Conservation (phyloP, 2,888 invertebrate species). For the Latrodectus hesperus region DNA sequence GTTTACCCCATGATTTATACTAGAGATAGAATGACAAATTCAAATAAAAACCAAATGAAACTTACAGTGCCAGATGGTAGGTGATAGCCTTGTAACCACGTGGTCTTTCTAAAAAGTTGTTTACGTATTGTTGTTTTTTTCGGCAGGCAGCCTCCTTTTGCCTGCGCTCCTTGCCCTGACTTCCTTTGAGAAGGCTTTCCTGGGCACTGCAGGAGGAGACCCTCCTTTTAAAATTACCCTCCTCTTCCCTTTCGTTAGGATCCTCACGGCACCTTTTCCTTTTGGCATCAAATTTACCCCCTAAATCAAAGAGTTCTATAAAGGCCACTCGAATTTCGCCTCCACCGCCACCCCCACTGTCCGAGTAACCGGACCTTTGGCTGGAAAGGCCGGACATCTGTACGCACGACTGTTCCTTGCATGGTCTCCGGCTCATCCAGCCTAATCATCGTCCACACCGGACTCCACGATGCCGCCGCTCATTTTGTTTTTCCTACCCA, state of each 20-base stretch:
- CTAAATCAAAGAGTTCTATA: slow-evolving; percentile 64
- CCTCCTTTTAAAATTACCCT: not conserved
- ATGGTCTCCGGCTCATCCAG: slow-evolving; percentile 41
- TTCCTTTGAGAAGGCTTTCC: slow-evolving; percentile 67
- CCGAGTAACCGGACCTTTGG: slow-evolving; percentile 15
- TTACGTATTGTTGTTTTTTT: slow-evolving; percentile 86
- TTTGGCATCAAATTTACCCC: slow-evolving; percentile 54
- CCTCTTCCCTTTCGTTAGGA: not conserved
- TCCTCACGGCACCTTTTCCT: slow-evolving; percentile 79
- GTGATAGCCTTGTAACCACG: slow-evolving; percentile 88
- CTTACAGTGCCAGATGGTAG: slow-evolving; percentile 96
- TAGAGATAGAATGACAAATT: not conserved
- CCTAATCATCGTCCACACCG: slow-evolving; percentile 17
- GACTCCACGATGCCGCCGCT: not conserved
- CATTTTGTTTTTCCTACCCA: slow-evolving; percentile 3
- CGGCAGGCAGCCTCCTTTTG: slow-evolving; percentile 85
- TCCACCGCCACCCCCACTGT: slow-evolving; percentile 8
- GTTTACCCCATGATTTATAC: not conserved
- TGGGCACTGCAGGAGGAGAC: slow-evolving; percentile 21
- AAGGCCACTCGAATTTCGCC: slow-evolving; percentile 60
- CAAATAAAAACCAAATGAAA: slow-evolving; percentile 73
- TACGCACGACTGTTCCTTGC: slow-evolving; percentile 10
- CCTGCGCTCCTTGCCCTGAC: slow-evolving; percentile 15
- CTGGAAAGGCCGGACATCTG: slow-evolving; percentile 28
- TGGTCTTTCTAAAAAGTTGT: slow-evolving; percentile 96